Percentiles rank a stretch among this genome's conserved stretches.
These are phyloP conservation scores for Zaprionus capensis DNA, from an alignment of 1,140 invertebrate genomes.

Conservation along the genomic window DNA sequence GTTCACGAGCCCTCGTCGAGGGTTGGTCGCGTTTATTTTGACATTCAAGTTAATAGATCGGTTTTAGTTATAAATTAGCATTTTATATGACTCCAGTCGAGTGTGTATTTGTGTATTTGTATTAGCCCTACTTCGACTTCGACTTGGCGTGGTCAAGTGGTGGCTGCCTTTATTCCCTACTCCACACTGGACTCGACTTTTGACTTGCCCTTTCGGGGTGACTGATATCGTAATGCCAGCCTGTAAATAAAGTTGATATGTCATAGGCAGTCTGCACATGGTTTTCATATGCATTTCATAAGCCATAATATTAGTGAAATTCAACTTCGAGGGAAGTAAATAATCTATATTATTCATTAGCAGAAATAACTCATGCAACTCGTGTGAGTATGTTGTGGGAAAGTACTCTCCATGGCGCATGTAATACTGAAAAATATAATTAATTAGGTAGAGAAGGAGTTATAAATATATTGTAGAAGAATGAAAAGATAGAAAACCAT, in stretches of 20 bases:
- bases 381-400: not conserved
- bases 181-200: not conserved
- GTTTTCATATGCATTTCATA: not conserved
- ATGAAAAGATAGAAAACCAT: too few relatives aligned
- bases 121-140: slow-evolving; percentile 27
- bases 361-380: not conserved
- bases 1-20: slow-evolving; percentile 22
- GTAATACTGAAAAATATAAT: not conserved
- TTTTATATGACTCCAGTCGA: slow-evolving; percentile 61
- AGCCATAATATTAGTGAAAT: not conserved
- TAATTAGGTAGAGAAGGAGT: not conserved
- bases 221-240: slow-evolving; percentile 13
- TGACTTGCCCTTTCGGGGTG: slow-evolving; percentile 20
- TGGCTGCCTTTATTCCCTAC: slow-evolving; percentile 19
- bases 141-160: slow-evolving; percentile 45
- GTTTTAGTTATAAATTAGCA: slow-evolving; percentile 82
- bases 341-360: slow-evolving; percentile 1
- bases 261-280: not conserved
- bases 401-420: not conserved
- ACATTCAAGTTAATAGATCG: slow-evolving; percentile 83
- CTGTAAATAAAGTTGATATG: slow-evolving; percentile 4
- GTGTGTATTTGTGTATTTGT: slow-evolving; percentile 41
- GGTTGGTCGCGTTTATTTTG: slow-evolving; percentile 75
- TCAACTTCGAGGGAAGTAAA: not conserved
- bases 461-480: not conserved